phyloP scores from a whole-genome alignment of 2,113 vertebrate genomes.

The Chunga burmeisteri region DNA sequence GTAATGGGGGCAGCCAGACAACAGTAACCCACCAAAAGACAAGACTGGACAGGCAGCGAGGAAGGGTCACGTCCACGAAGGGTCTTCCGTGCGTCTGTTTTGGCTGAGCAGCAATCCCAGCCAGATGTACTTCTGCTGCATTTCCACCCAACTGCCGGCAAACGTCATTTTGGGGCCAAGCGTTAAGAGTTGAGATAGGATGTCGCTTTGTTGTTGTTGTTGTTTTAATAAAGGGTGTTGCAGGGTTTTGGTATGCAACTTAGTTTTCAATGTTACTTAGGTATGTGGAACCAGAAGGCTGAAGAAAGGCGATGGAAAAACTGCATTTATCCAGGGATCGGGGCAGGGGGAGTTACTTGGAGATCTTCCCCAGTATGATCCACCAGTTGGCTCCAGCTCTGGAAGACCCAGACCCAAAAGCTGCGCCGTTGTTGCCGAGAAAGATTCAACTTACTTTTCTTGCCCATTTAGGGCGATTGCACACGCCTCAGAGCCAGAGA shows the following conservation, averaged over 20 bases:
- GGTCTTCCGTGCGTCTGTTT: not conserved
- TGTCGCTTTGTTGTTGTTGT: not conserved
- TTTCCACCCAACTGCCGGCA: not conserved
- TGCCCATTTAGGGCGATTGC: conserved; percentile 12
- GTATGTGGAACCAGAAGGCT: not conserved
- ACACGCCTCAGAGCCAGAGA: not conserved
- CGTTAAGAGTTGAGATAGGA: not conserved
- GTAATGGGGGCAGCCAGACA: not conserved
- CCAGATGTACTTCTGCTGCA: not conserved
- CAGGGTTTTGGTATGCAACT: not conserved
- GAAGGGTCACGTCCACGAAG: fast-evolving
- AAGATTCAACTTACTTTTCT: not conserved
- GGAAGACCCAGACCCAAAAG: not conserved
- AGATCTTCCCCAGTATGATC: not conserved
- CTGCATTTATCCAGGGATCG: not conserved
- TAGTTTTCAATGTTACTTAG: not conserved
- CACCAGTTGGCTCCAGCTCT: not conserved
- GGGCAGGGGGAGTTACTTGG: not conserved
- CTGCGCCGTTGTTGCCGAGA: not conserved
- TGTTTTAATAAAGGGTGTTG: not conserved
- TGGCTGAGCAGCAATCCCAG: not conserved
- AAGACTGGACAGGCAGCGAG: not conserved
- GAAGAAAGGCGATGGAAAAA: not conserved
- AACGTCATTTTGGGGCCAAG: not conserved
- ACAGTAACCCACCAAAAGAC: not conserved